Evolutionary conservation across 2,113 vertebrate genomes (phyloP).

Genomic region (Hepsetus odoe): DNA sequence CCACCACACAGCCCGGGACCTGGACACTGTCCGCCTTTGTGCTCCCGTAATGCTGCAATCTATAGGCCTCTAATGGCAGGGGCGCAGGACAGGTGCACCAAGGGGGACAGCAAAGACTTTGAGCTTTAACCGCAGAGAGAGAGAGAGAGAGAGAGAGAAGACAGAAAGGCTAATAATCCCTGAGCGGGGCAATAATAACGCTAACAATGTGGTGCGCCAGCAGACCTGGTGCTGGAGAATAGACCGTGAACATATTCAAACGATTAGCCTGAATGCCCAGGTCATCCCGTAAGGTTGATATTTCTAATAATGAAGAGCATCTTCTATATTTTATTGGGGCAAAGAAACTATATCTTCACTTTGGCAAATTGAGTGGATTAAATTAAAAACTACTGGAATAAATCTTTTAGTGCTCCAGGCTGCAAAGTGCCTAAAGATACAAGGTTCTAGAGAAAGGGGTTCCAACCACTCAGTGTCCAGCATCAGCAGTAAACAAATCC

Average conservation of each 20-base stretch:
- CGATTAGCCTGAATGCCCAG: conserved; percentile 27
- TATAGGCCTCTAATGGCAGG: conserved; percentile 41
- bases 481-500: too few species aligned
- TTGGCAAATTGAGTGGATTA: too few species aligned
- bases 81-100: conserved; percentile 51
- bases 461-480: too few species aligned
- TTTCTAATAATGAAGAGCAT: too few species aligned
- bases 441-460: too few species aligned
- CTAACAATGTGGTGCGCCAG: conserved; percentile 20
- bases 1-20: conserved; percentile 49
- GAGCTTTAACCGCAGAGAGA: conserved; percentile 35
- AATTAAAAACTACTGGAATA: too few species aligned
- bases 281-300: neutral
- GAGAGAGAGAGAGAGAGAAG: conserved; percentile 15
- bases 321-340: too few species aligned
- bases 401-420: too few species aligned
- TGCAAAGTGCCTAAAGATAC: too few species aligned
- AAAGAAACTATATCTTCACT: too few species aligned
- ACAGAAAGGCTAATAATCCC: conserved; percentile 45
- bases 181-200: conserved; percentile 11
- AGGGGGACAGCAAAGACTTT: neutral
- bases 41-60: conserved; percentile 29
- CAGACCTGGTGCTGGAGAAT: neutral
- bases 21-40: conserved; percentile 56
- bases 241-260: conserved; percentile 33